Percentiles rank a stretch among this genome's conserved stretches.
Conservation (phyloP, 2,113 vertebrate genomes). For the Gila orcuttii region DNA sequence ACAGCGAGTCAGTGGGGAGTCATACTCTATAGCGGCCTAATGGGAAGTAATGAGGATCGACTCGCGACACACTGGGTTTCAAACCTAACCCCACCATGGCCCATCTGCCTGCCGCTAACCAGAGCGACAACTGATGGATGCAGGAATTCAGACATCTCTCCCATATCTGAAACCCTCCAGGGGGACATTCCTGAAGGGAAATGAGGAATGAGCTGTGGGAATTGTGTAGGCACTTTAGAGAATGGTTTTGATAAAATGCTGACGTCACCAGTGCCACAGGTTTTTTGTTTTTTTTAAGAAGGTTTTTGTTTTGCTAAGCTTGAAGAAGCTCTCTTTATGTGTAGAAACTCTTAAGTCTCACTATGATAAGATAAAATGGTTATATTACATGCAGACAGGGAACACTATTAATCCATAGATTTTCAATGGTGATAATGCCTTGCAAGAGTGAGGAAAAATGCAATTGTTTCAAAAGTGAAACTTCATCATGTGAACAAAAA, state of each 20-base stretch:
- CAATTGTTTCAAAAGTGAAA: neutral
- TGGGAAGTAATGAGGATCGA: slow-evolving; percentile 54
- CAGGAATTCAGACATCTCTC: slow-evolving; percentile 14
- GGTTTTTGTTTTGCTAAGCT: neutral
- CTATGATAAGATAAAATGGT: neutral
- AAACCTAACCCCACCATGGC: neutral
- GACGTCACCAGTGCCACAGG: neutral
- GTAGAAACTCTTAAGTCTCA: neutral
- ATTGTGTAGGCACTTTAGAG: neutral
- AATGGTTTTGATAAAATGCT: slow-evolving; percentile 10
- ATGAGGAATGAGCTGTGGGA: slow-evolving; percentile 25
- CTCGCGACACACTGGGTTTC: slow-evolving; percentile 31
- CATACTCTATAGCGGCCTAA: slow-evolving; percentile 24
- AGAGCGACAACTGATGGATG: slow-evolving; percentile 10
- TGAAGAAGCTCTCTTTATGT: neutral
- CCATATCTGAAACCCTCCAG: neutral
- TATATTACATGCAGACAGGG: neutral
- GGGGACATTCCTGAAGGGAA: slow-evolving; percentile 9
- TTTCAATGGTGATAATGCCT: neutral
- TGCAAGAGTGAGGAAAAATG: neutral
- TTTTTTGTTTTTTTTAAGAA: neutral
- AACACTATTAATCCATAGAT: neutral
- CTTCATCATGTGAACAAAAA: neutral
- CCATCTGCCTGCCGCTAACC: slow-evolving; percentile 22
- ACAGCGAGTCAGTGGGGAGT: slow-evolving; percentile 44